Base-by-base conservation (phyloP, 2,888 invertebrate genomes). In the Noctua janthina region DNA sequence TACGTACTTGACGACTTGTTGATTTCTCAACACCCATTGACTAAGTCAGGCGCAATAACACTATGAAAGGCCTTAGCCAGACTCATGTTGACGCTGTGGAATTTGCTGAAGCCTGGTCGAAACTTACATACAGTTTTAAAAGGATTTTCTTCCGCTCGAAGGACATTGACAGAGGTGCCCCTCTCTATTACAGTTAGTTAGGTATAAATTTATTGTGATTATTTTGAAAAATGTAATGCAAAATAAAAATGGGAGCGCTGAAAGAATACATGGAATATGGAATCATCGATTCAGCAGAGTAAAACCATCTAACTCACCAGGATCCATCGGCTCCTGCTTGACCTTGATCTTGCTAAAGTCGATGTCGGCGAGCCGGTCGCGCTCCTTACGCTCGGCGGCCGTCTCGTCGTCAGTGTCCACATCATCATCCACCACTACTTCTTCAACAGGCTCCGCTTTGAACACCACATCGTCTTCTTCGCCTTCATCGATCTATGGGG, bases 381-480 rank as follows among this genome's bases (percentile, higher is more conserved):
- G 83, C 70, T 90, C 91, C 7, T 89, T 91, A 54, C 96, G 91
- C 72, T 90, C 89, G 54, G 91, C 95, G 11, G 87, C 75, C 1
- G 96, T 96, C 91, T 97, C 97, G 79, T 97, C 97, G 87, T 98
- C 97, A 0, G 97, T 97, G 85, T 97, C 97, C n/a, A 95, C 97
- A 77, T 97, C 97, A 85, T 98, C 98, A 62, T 98, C 97, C 5
- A 98, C 97, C 67, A 97, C 96, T 78, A 97, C 98, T 84, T 97
- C 96, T 85, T 97, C 98, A 78, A 98, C 98, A 11, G 97, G 97
- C 84, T 98, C 98, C 82, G 98, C 97, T 86, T 98, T 97, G 87
- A 98, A 97, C 74, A 98, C 98, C 79, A 98, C 98, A 91, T 98
- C 98, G 88, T 98, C 98, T 84, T 98, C 98, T 13, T 98, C 98